Percentiles rank a stretch among this genome's conserved stretches.
phyloP scores from a whole-genome alignment of 2,797 vertebrate genomes.

The Mus spretus region DNA sequence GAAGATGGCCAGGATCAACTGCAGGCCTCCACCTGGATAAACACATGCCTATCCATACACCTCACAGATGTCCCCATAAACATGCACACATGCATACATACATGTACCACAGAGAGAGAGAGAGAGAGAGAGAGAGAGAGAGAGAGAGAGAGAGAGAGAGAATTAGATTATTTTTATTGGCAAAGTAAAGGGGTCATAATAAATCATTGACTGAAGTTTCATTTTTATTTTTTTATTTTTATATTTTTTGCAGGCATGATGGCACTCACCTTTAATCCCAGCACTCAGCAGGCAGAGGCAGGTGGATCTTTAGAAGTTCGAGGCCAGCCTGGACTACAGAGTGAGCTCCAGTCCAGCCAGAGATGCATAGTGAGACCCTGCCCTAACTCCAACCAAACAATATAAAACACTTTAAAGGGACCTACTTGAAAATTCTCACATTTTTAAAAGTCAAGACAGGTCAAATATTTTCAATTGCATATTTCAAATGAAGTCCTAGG shows the following conservation, averaged over 20 bases:
- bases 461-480: not conserved
- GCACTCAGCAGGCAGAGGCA: not conserved
- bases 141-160: not conserved
- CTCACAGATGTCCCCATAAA: not conserved
- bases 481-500: slow-evolving; percentile 23
- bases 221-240: not conserved
- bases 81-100: not conserved
- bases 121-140: not conserved
- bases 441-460: not conserved
- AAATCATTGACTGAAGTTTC: not conserved
- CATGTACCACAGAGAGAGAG: not conserved
- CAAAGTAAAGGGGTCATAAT: not conserved
- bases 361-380: not conserved
- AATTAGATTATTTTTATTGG: not conserved
- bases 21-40: not conserved
- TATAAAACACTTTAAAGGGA: slow-evolving; percentile 9
- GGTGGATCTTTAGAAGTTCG: not conserved
- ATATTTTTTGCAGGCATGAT: not conserved
- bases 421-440: not conserved
- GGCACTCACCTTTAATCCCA: not conserved
- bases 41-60: not conserved
- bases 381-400: not conserved
- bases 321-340: not conserved
- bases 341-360: not conserved
- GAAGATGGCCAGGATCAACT: not conserved